Evolutionary conservation across 2,797 vertebrate genomes (phyloP).

Genomic region (Coregonus ussuriensis): DNA sequence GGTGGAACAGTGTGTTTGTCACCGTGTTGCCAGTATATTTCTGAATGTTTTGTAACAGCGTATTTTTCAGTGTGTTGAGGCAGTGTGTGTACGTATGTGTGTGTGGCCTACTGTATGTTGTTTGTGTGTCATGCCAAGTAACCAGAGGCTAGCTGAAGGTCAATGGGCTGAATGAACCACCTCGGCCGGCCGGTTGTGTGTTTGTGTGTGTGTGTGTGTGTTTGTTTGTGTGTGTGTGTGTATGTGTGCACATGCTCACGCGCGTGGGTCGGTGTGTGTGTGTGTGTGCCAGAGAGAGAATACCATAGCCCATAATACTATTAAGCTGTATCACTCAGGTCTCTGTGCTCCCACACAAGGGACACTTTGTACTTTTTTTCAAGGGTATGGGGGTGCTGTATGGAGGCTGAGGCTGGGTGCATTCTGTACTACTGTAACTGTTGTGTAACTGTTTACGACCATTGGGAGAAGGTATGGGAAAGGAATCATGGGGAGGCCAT

Average conservation of each 20-base stretch:
- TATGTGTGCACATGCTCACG: slow-evolving; percentile 29
- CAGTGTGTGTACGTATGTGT: slow-evolving; percentile 20
- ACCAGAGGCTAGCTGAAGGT: slow-evolving; percentile 70
- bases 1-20: slow-evolving; percentile 12
- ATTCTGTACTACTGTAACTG: slow-evolving; percentile 41
- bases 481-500: slow-evolving; percentile 33
- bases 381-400: slow-evolving; percentile 47
- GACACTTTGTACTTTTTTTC: slow-evolving; percentile 71
- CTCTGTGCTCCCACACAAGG: slow-evolving; percentile 73
- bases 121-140: slow-evolving; percentile 68
- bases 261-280: not conserved
- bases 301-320: slow-evolving; percentile 63
- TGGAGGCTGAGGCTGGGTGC: slow-evolving; percentile 43
- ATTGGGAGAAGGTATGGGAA: slow-evolving; percentile 43
- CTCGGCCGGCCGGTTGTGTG: slow-evolving; percentile 30
- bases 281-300: slow-evolving; percentile 58
- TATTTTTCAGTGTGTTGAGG: not conserved
- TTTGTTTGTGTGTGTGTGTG: slow-evolving; percentile 13
- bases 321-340: slow-evolving; percentile 71
- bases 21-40: not conserved
- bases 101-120: slow-evolving; percentile 52
- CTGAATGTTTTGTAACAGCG: not conserved
- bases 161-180: slow-evolving; percentile 61
- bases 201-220: slow-evolving; percentile 14
- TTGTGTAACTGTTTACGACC: slow-evolving; percentile 52